Evolutionary conservation across 2,113 vertebrate genomes (phyloP).

Genomic region (Anguilla rostrata): DNA sequence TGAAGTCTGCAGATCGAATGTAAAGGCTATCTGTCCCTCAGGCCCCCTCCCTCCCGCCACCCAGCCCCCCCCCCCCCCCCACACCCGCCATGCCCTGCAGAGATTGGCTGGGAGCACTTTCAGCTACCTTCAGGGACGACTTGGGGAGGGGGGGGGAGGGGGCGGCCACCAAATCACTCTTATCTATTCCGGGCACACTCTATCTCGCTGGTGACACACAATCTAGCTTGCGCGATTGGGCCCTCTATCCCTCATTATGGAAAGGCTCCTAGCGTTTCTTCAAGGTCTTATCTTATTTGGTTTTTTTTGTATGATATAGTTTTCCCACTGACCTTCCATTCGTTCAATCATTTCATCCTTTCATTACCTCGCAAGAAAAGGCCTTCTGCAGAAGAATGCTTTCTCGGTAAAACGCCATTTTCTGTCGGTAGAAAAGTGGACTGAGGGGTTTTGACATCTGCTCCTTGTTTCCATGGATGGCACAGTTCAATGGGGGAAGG

Average conservation of each 20-base stretch:
- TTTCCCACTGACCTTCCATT: constrained; percentile 55
- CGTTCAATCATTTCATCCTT: not conserved
- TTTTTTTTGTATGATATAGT: constrained; percentile 4
- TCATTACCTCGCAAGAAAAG: constrained; percentile 36
- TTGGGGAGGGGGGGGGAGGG: constrained; percentile 4
- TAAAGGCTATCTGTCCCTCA: constrained; percentile 51
- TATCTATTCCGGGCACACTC: constrained; percentile 78
- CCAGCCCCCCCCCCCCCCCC: constrained; percentile 13
- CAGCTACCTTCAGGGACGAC: constrained; percentile 72
- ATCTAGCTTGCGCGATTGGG: constrained; percentile 65
- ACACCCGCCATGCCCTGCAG: constrained; percentile 44
- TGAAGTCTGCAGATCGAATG: constrained; percentile 63
- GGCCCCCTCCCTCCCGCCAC: constrained; percentile 45
- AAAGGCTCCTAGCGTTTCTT: constrained; percentile 62
- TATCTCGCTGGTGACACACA: constrained; percentile 61
- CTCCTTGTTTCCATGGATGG: constrained; percentile 47
- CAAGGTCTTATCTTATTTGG: constrained; percentile 48
- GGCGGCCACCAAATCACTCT: constrained; percentile 66
- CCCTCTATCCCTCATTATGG: constrained; percentile 67
- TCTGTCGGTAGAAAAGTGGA: constrained; percentile 38
- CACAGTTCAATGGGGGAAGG: constrained; percentile 34
- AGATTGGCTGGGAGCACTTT: constrained; percentile 70
- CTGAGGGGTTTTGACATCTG: constrained; percentile 52
- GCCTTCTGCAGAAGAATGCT: not conserved
- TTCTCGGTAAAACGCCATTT: constrained; percentile 33